Evolutionary conservation across 2,888 invertebrate genomes (phyloP), one percentile per base, ranked within the genome.

Genomic region (Melanchra persicariae): DNA sequence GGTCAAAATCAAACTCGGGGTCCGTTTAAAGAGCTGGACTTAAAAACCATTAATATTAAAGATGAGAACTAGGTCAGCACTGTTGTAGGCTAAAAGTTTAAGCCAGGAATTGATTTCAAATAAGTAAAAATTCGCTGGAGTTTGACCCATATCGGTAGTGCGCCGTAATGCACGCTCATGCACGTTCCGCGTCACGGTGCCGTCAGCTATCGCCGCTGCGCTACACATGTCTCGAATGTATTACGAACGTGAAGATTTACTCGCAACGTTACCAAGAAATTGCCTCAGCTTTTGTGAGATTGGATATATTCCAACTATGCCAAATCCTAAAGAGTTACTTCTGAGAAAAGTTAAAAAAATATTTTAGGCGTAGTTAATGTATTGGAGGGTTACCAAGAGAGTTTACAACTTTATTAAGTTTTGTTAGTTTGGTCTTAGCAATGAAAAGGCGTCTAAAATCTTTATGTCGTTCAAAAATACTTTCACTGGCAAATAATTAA

Each of bases 231-330:
- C 26, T 37, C 17, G 52, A 76, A 70, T 70, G 47, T 61, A 76
- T 76, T 76, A 76, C 64, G 59, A 55, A 80, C 45, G 59, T 19
- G 62, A n/a, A 80, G 58, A 74, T 77, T 80, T 81, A 76, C 77
- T 70, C 43, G 47, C 51, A 60, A 55, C 54, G 40, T 57, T 81
- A 81, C 77, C 47, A 60, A 64, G 77, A 77, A 81, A 77, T 81
- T 69, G 55, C 63, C 55, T 49, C 15, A 61, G 75, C 75, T 74
- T 77, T 81, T 61, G 51, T 63, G 19, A 69, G 60, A 63, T 77
- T 70, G 81, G 81, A 76, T 81, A 43, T 69, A 43, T 77, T 70
- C 59, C 77, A 76, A 81, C 59, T 69, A 69, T 51, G 59, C 10
- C 52, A 68, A 75, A 58, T 68, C 40, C 15, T 63, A 51, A 68